Base-by-base conservation (phyloP, 2,888 invertebrate species). In the Nephrotoma flavescens region DNA sequence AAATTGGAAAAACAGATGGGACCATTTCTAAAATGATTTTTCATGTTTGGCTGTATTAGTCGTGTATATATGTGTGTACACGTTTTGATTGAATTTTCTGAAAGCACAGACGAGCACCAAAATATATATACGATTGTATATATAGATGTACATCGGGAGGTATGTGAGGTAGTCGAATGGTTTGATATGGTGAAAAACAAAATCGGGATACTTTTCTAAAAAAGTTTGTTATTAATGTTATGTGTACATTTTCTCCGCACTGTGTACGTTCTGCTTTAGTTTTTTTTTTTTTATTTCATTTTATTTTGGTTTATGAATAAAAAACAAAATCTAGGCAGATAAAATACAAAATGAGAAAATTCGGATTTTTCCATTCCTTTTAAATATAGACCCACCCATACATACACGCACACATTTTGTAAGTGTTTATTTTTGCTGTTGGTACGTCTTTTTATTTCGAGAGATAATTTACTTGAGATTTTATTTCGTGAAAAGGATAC, bases 1-100 rank as follows among this genome's bases (percentile, higher is more conserved):
- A 71, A 71, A 71, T 71, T 71, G 71, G 47, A 71, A 57, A 83
- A 84, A 84, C 84, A 84, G 84, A 84, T 84, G 84, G 84, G 84
- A 84, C 84, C 42, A 42, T 42, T 84, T 84, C 42, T 41, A 31
- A 71, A 71, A 84, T 84, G 84, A 83, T 83, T 83, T 84, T 84
- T 84, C 42, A 84, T 6, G 84, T 84, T 6, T 42, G 42, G 6
- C 4, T 71, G 71, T 19, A 52, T 52, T 52, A 0, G 6, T 15
- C 19, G 52, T 52, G 52, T 52, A 5, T 52, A 52, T 52, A 19
- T 19, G 71, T 71, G 52, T 19, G 71, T 71, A 71, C 19, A 71
- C 71, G 71, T 31, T 71, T 31, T 71, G 71, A 71, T 71, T 71
- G 71, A 71, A 71, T 71, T 71, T 71, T 31, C 71, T 9, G 31